Evolutionary conservation across 2,888 invertebrate species (phyloP), one percentile per base, ranked within the genome.

Genomic region (Pachliopta kotzebuea): DNA sequence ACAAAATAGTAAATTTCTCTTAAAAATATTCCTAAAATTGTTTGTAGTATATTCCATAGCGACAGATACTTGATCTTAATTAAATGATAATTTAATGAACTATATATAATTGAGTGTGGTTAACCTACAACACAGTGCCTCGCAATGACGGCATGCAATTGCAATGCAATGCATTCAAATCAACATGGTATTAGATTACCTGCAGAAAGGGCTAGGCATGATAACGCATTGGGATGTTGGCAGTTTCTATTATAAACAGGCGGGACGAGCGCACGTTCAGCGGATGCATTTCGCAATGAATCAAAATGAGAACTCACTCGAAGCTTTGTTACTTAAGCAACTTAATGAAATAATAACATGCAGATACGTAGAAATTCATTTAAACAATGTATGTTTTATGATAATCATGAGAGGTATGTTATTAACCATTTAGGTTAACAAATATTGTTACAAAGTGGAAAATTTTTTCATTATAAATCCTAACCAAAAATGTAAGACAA

Each of bases 121-220:
- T 49, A 66, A 58, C 58, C 62, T 62, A 62, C 54, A 49, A 50
- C 53, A 54, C 62, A 59, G 79, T 74, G 75, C 76, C 77, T 76
- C 73, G 72, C 75, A 83, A 84, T 85, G 83, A 80, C 81, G 80
- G 77, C 81, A 85, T 83, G 83, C 75, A 77, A 86, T 81, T 81
- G 78, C 75, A 79, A 82, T 81, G 78, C 75, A 79, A 84, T 76
- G 79, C 77, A 77, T 84, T 84, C 82, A 79, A 77, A 79, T 81
- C 78, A 83, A 79, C 77, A 76, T 77, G 75, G 81, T 83, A 76
- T 86, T 78, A 72, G 73, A 82, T 86, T 85, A 85, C 83, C 50
- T 60, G 63, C 59, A 60, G 62, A 54, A 52, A 53, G 45, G 54
- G 50, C 69, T 59, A 63, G 63, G 67, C 61, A 60, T 71, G 69